Base-by-base conservation (phyloP, 2,113 vertebrate genomes). In the Dryoscopus gambensis region DNA sequence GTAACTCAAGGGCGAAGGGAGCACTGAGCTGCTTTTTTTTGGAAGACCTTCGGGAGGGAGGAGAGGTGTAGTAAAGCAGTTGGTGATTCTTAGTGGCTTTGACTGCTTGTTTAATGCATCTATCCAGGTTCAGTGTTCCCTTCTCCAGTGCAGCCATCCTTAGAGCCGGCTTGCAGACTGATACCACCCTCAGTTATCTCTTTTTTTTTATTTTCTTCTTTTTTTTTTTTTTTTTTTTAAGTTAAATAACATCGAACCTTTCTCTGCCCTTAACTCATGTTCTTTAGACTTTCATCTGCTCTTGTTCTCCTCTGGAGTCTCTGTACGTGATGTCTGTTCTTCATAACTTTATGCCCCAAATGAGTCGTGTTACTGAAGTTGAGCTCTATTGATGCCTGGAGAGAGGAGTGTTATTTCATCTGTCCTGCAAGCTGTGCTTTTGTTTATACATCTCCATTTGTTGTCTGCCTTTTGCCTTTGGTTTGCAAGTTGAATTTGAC, bases 401-500 rank as follows among this genome's bases (percentile, higher is more conserved):
- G 84, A 73, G 75, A 67, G 76, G 64, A 81, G 60, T 81, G 77
- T 81, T 89, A 81, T 84, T 97, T 94, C 87, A 89, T 81, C 89
- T 89, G 76, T 90, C 73, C 87, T 87, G 50, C 91, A 91, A 95
- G 64, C 87, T 96, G 73, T 81, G 93, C 84, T 87, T 91, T 87
- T 97, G 77, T 89, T 96, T 87, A 39, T 81, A 25, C 9, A 87
- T 67, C 71, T 77, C 77, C 22, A 35, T 81, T 93, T 78, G 69
- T 87, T 82, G 33, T 84, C 73, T 84, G 35, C 16, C 50, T 92
- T 94, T 80, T 84, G 42, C 80, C 55, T 87, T 87, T 89, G 46
- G 10, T 62, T 86, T 92, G 24, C 50, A 84, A 74, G 69, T 63
- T 42, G 47, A 78, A 75, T 91, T 74, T 63, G 18, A 87, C 56